Conservation (phyloP, 2,888 invertebrate genomes). For the Anaspis maculata region DNA sequence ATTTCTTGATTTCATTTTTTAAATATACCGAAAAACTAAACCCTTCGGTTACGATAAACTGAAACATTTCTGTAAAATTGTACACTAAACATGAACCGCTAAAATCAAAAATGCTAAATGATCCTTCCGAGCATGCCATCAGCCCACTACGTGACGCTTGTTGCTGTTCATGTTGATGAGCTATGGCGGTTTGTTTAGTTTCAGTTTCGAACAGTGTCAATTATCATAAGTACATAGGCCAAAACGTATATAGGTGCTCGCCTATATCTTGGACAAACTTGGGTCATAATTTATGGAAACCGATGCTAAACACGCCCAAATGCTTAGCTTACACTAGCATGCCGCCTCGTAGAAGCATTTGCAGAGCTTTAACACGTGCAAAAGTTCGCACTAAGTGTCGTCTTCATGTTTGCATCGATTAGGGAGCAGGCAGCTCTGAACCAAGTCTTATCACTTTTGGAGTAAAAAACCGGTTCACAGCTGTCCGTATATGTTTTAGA, state of each 20-base stretch:
- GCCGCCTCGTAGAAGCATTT: slow-evolving; percentile 16
- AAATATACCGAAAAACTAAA: slow-evolving; percentile 23
- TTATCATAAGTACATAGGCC: too few species aligned
- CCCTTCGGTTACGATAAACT: slow-evolving; percentile 31
- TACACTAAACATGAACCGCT: slow-evolving; percentile 36
- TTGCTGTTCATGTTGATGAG: slow-evolving; percentile 7
- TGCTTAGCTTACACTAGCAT: slow-evolving; percentile 17
- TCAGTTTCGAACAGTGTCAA: slow-evolving; percentile 6
- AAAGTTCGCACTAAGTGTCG: slow-evolving; percentile 18
- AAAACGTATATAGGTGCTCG: slow-evolving; percentile 2
- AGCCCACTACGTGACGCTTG: slow-evolving; percentile 15
- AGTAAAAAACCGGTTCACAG: slow-evolving; percentile 9
- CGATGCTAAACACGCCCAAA: slow-evolving; percentile 7
- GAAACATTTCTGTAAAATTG: slow-evolving; percentile 34
- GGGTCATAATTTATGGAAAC: slow-evolving; percentile 4
- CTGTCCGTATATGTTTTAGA: slow-evolving; percentile 9
- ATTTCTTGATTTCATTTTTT: too few species aligned
- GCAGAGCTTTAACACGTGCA: slow-evolving; percentile 17
- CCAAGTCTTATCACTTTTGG: slow-evolving; percentile 2
- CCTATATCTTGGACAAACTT: too few species aligned
- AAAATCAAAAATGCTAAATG: slow-evolving; percentile 34
- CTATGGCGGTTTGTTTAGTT: slow-evolving; percentile 5
- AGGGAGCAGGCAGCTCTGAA: slow-evolving; percentile 14
- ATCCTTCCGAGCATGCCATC: slow-evolving; percentile 28
- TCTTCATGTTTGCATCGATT: slow-evolving; percentile 10